Evolutionary conservation across 2,797 vertebrate genomes (phyloP), one percentile per base, ranked within the genome.

Genomic region (Serranus cabrilla): DNA sequence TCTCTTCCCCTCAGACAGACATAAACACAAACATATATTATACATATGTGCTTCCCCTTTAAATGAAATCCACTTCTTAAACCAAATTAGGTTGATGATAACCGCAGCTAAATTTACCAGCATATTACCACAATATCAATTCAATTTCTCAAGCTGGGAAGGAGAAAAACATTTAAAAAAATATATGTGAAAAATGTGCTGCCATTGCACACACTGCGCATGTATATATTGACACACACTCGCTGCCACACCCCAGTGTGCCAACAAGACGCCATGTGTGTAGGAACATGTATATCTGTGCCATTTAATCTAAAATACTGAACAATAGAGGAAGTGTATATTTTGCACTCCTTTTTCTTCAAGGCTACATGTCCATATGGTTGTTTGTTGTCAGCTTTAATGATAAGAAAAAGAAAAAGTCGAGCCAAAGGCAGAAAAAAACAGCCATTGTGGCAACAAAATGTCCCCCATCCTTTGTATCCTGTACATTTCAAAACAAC

Each of bases 401-500:
- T 64, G 56, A 83, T 60, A 2, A 51, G 59, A 85, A 83, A 58
- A 2, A 51, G 56, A 74, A 70, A 73, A 85, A 85, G 43, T 67
- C 18, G 16, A 45, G 14, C 21, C 62, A 71, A 69, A 77, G 69
- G 42, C 14, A 61, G 42, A 46, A 75, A 72, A 72, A 63, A 71
- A 55, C 50, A 20, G 68, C 31, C 65, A 68, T 75, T 81, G 47
- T 82, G 16, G 18, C 54, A 60, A 74, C 5, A 79, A 82, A 75
- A 85, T 78, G 67, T 62, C 55, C 45, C n/a, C 58, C 1, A 4
- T 65, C 76, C 54, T 91, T 89, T 87, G 78, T 79, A 47, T 76
- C 23, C 42, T 66, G 72, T 64, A 65, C 39, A 72, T 87, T 90
- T 90, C 81, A 78, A 91, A 85, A 86, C 59, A 84, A 86, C 55